These are phyloP conservation scores for Harpagus bidentatus DNA, from an alignment of 2,113 vertebrate genomes.

Conservation along the genomic window DNA sequence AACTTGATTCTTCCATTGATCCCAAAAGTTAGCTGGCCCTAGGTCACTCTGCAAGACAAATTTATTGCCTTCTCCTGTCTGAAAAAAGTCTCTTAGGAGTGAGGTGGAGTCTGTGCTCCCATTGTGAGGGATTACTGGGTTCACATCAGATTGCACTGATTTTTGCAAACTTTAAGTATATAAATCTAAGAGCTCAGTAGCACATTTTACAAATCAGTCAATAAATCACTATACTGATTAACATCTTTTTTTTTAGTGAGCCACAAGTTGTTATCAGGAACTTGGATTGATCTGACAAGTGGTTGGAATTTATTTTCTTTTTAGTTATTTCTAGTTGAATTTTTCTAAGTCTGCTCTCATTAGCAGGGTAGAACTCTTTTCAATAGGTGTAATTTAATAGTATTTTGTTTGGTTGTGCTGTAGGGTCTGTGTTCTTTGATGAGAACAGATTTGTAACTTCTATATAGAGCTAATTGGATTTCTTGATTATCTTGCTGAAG, in stretches of 20 bases:
- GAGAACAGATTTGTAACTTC: conserved; percentile 9
- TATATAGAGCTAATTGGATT: conserved; percentile 22
- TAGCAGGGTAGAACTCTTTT: not conserved
- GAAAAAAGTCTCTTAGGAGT: not conserved
- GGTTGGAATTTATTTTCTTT: not conserved
- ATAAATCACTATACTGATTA: not conserved
- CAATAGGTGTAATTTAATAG: not conserved
- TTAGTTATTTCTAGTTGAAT: not conserved
- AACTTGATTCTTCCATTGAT: conserved; percentile 20
- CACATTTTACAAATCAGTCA: not conserved
- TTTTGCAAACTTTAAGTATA: not conserved
- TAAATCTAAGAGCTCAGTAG: not conserved
- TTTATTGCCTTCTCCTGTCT: not conserved
- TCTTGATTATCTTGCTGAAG: conserved; percentile 3
- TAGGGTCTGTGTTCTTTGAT: conserved; percentile 5
- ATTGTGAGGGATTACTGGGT: not conserved
- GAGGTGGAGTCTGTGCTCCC: not conserved
- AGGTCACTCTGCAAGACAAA: not conserved
- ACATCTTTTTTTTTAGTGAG: not conserved
- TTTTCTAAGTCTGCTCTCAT: not conserved
- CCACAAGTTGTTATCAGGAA: not conserved
- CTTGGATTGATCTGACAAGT: not conserved
- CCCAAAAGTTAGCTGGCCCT: not conserved
- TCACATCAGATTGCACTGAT: not conserved
- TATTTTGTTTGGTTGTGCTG: not conserved